Evolutionary conservation across 2,797 vertebrate species (phyloP), one percentile per base, ranked within the genome.

Genomic region (Myotis myotis): DNA sequence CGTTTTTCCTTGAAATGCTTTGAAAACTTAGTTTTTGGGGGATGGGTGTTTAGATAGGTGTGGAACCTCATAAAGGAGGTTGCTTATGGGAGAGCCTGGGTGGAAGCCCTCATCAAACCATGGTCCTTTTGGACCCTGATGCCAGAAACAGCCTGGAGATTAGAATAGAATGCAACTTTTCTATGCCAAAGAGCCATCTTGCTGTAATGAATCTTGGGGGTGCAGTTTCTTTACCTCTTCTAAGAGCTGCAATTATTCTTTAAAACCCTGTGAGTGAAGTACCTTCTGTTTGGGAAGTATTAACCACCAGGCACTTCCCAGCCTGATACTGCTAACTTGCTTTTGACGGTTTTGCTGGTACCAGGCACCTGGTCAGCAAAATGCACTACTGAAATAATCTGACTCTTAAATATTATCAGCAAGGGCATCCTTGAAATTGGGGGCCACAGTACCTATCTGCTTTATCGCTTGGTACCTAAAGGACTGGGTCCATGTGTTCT

Each of bases 361-460:
- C 30, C 16, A 68, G 92, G 82, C n/a, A 68, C 49, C 3, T 75
- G 88, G 93, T 93, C 87, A 81, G 68, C 81, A 95, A 74, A 91
- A 86, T 47, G 47, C 12, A 22, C 15, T 47, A 47, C 49, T 41
- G 36, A 86, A 92, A 60, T 68, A 66, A 66, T 95, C 94, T 81
- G 89, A 82, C 47, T 89, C 83, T 95, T 87, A 91, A 86, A 80
- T 92, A 36, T 96, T 88, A 51, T 68, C 95, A 92, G 23, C 12
- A 68, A 80, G 76, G 41, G 66, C 44, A 78, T 76, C 79, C 76
- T 85, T 94, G 91, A 76, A 88, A 62, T n/a, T 15, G 41, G 44
- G 49, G 70, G 23, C 30, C 72, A 41, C 4, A 9, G 20, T 68
- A 41, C 53, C n/a, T 89, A 30, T 28, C 53, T 70, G 3, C 33